Percentiles rank a stretch among this genome's conserved stretches.
Conservation (phyloP, 2,888 invertebrate species). For the Parelbella ahira region DNA sequence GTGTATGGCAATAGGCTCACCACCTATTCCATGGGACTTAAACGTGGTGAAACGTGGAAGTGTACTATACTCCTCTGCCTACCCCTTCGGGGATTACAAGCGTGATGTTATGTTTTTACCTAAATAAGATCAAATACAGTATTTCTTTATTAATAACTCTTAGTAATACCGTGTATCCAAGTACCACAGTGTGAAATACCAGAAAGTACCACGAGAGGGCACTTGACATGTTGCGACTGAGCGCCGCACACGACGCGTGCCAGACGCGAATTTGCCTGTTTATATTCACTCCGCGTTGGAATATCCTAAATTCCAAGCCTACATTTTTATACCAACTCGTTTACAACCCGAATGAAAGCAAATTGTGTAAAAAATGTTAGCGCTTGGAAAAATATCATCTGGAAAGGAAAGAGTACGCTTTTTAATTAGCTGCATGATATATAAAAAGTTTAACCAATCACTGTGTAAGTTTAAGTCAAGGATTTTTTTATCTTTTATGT, state of each 20-base stretch:
- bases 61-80: too few relatives aligned
- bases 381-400: conserved; percentile 3
- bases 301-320: conserved; percentile 16
- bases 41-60: too few relatives aligned
- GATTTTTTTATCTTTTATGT: too few relatives aligned
- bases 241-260: conserved; percentile 19
- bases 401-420: neutral
- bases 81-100: too few relatives aligned
- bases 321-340: conserved; percentile 10
- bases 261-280: conserved; percentile 26
- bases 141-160: too few relatives aligned
- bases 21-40: too few relatives aligned
- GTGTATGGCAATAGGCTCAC: too few relatives aligned
- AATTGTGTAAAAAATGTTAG: conserved; percentile 5
- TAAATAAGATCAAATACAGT: too few relatives aligned
- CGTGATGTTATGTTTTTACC: too few relatives aligned
- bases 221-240: conserved; percentile 27
- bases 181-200: conserved; percentile 3
- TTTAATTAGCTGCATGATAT: conserved; percentile 3
- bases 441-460: neutral
- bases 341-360: conserved; percentile 10
- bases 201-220: neutral
- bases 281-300: conserved; percentile 19
- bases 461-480: too few relatives aligned
- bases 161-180: too few relatives aligned